phyloP scores from a whole-genome alignment of 2,888 invertebrate species.

The Pristionchus fissidentatus region DNA sequence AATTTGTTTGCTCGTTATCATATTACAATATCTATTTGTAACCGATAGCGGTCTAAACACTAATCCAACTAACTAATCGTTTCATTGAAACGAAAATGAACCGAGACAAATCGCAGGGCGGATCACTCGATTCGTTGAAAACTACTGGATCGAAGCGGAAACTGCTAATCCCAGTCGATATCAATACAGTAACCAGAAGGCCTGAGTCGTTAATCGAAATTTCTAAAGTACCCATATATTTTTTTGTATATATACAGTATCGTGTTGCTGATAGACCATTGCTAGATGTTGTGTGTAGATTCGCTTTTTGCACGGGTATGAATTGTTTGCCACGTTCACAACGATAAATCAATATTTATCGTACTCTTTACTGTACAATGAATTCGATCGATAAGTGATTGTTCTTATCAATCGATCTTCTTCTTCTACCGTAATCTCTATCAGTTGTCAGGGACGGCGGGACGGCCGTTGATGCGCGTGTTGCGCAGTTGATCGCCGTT shows the following conservation, averaged over 20 bases:
- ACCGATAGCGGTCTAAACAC: not conserved
- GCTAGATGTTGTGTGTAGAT: not conserved
- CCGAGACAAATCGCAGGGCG: not conserved
- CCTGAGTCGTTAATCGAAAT: not conserved
- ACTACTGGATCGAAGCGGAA: slow-evolving; percentile 38
- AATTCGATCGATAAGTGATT: slow-evolving; percentile 4
- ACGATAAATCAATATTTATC: slow-evolving; percentile 28
- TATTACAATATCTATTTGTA: not conserved
- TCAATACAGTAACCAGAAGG: slow-evolving; percentile 31
- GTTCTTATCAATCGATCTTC: not conserved
- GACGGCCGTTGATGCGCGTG: slow-evolving; percentile 26
- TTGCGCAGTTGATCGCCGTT: slow-evolving; percentile 2
- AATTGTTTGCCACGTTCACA: not conserved
- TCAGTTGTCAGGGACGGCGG: slow-evolving; percentile 7
- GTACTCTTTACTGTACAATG: slow-evolving; percentile 26
- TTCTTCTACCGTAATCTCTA: not conserved
- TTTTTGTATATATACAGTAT: not conserved
- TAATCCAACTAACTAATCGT: not conserved
- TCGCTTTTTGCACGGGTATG: not conserved
- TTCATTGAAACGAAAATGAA: not conserved
- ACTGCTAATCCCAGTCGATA: not conserved
- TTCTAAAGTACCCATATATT: too few species aligned
- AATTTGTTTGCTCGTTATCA: not conserved
- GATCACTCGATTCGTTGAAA: slow-evolving; percentile 14
- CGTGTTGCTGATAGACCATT: not conserved